A percentile compares a stretch with the other conserved stretches of the same genome.
These are phyloP conservation scores for Zelleria hepariella DNA, from an alignment of 2,888 invertebrate genomes.

Conservation along the genomic window DNA sequence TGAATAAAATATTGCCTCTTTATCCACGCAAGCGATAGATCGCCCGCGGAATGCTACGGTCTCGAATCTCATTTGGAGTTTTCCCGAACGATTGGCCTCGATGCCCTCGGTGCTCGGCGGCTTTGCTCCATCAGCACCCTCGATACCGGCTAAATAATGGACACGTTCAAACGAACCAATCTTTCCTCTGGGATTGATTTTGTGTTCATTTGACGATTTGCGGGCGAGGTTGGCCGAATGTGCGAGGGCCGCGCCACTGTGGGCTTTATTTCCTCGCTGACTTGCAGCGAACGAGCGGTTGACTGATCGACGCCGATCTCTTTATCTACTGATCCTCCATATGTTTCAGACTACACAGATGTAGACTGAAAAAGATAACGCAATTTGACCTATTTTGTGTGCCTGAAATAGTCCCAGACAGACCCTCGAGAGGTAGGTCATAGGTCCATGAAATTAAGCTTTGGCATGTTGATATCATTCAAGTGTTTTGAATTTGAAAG, in stretches of 20 bases:
- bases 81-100: constrained; percentile 42
- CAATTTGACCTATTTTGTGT: no score
- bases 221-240: constrained; percentile 40
- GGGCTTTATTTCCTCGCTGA: constrained; percentile 11
- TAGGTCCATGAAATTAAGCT: no score
- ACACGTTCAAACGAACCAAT: constrained; percentile 52
- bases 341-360: no score
- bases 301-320: constrained; percentile 25
- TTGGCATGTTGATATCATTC: no score
- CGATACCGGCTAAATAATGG: constrained; percentile 52
- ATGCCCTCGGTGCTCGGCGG: constrained; percentile 28
- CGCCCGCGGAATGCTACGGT: constrained; percentile 23
- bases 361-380: no score
- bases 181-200: constrained; percentile 53
- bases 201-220: constrained; percentile 40
- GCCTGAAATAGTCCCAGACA: no score
- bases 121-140: constrained; percentile 24
- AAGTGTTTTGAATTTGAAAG: no score
- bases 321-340: constrained; percentile 45
- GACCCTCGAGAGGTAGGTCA: no score
- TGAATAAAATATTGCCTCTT: constrained; percentile 52
- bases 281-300: constrained; percentile 14
- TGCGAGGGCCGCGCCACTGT: constrained; percentile 25
- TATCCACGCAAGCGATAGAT: constrained; percentile 38
- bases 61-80: constrained; percentile 43